Evolutionary conservation across 2,797 vertebrate genomes (phyloP), one percentile per base, ranked within the genome.

Genomic region (Chelidonichthys spinosus): DNA sequence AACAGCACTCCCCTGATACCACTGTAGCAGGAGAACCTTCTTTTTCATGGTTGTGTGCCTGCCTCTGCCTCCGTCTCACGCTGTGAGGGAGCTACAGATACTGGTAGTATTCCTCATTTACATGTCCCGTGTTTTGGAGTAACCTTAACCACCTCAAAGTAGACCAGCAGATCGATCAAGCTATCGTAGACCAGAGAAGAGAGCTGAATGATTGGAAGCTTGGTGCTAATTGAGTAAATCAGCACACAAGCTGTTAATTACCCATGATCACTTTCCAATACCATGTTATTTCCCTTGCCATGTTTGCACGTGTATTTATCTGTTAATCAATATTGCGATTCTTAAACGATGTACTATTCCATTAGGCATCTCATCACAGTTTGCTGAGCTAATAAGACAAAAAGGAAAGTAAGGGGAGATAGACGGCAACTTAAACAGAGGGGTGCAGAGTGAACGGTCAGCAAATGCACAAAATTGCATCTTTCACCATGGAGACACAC

Each of bases 131-230:
- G 18, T 81, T 72, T 64, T 60, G 37, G 54, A 85, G 53, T 60
- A 81, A 84, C 73, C 65, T 66, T 69, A 59, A 67, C 49, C 76
- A 83, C 81, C 75, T 83, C 53, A 90, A 81, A 79, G 72, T 53
- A 0, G 7, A 63, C 33, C 18, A 53, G 63, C 52, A 44, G 59
- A 81, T 87, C 43, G 50, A 83, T 86, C 32, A 69, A 68, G 47
- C 59, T 66, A 79, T 69, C 53, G 75, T 55, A 53, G n/a, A 59
- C 40, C 67, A 66, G 52, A 61, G 25, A 63, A 63, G 44, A 73
- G 62, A 69, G 62, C 13, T 39, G 37, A 43, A 64, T 6, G 44
- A 33, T 25, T 61, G 47, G 73, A 81, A 44, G 76, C 85, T 66
- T 58, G 66, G 42, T 62, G 39, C 72, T 81, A 73, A 74, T 76